phyloP scores from a whole-genome alignment of 1,140 invertebrate genomes.

The Temnothorax curvispinosus region DNA sequence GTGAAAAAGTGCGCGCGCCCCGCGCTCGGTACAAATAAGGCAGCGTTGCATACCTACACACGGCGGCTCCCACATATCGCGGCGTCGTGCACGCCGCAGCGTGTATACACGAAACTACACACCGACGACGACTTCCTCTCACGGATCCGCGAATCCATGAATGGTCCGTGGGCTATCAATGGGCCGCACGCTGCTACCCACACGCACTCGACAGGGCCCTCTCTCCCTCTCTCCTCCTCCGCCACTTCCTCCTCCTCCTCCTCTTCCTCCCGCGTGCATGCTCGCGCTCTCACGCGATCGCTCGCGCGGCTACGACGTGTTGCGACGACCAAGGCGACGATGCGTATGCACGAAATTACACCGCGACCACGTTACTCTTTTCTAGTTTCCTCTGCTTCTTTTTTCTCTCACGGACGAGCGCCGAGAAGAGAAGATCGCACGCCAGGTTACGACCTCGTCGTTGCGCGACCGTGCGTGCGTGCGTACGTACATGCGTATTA shows the following conservation, averaged over 20 bases:
- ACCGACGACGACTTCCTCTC: slow-evolving; percentile 71
- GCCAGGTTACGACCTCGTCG: slow-evolving; percentile 46
- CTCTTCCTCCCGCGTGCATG: slow-evolving; percentile 32
- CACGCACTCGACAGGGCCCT: slow-evolving; percentile 42
- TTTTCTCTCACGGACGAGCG: slow-evolving; percentile 31
- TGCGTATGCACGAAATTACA: slow-evolving; percentile 27
- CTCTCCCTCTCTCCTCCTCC: background rate
- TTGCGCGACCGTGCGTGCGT: slow-evolving; percentile 12
- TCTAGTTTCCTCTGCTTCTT: slow-evolving; percentile 10
- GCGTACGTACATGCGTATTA: background rate
- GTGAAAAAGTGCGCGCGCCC: slow-evolving; percentile 62
- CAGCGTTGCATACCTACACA: slow-evolving; percentile 62
- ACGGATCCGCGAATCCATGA: slow-evolving; percentile 74
- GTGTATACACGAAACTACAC: slow-evolving; percentile 54
- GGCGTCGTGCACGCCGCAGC: background rate
- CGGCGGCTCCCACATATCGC: slow-evolving; percentile 49
- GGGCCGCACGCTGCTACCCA: slow-evolving; percentile 68
- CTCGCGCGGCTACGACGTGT: background rate
- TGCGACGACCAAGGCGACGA: slow-evolving; percentile 1
- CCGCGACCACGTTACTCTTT: slow-evolving; percentile 37
- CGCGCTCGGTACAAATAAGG: slow-evolving; percentile 72
- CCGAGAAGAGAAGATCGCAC: slow-evolving; percentile 16
- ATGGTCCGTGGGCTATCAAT: slow-evolving; percentile 74
- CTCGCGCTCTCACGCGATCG: slow-evolving; percentile 66
- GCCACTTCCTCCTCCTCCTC: background rate